Evolutionary conservation across 2,888 invertebrate species (phyloP), one percentile per base, ranked within the genome.

Genomic region (Achlya flavicornis): DNA sequence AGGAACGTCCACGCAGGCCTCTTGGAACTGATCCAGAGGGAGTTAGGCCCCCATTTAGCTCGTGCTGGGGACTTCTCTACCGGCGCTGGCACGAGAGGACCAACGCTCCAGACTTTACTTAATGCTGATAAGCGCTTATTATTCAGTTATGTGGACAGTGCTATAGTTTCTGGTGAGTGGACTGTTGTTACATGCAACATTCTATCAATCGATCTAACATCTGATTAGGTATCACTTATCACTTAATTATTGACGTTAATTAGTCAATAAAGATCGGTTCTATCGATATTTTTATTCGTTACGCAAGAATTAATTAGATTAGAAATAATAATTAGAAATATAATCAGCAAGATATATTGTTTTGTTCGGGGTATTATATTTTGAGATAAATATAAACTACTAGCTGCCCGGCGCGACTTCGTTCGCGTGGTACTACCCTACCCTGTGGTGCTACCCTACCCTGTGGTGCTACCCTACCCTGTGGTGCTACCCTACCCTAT

Each of bases 41-140:
- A 95, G 77, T 86, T 96, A 19, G 94, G 94, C 0, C 91, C 94
- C 0, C 94, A 95, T 70, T 84, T 95, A 66, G 92, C 95, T 0
- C 76, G 82, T 11, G 94, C 92, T 3, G 83, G 85, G 35, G 88
- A 91, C 63, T 90, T 89, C 62, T 85, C 86, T 3, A 91, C 90
- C 1, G 88, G 89, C 2, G 73, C 78, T 0, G 93, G 92, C 3
- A 87, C 89, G 0, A 79, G 79, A 16, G 93, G 93, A 6, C 94
- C 94, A 0, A 94, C 94, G 0, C 71, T 95, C 14, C 91, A 94
- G 66, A 83, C 91, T 0, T 76, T 95, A 11, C 80, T 95, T 76
- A 82, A 88, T 11, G 87, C 90, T 11, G 84, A 93, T 58, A 94
- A 89, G 71, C 86, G 95, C 14, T 80, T 95, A 19, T 81, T 95